phyloP scores from a whole-genome alignment of 2,113 vertebrate genomes.

The Bufo bufo region DNA sequence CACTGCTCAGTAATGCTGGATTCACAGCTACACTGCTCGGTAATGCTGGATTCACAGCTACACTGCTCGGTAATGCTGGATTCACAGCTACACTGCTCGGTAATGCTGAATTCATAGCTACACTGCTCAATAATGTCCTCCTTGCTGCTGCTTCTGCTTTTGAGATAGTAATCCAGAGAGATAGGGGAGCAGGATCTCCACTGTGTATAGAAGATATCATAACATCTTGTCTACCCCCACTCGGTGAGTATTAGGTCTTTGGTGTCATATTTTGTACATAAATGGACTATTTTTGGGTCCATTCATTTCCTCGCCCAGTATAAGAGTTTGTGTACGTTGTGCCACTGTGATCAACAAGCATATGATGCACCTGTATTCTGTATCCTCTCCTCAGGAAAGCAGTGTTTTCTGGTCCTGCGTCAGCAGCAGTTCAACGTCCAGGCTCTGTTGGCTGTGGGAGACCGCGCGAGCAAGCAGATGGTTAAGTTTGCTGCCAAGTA shows the following conservation, averaged over 20 bases:
- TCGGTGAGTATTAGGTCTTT: background rate
- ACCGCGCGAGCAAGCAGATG: slow-evolving; percentile 99
- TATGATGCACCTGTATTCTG: slow-evolving; percentile 65
- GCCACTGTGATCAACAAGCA: slow-evolving; percentile 54
- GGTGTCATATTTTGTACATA: background rate
- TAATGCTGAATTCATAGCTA: too few species aligned
- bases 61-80: too few species aligned
- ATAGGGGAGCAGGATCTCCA: too few species aligned
- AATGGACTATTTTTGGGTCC: slow-evolving; percentile 61
- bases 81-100: too few species aligned
- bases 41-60: too few species aligned
- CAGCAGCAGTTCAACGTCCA: slow-evolving; percentile 98
- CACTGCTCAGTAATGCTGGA: too few species aligned
- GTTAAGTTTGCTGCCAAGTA: slow-evolving; percentile 99
- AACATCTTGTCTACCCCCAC: too few species aligned
- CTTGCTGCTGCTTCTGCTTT: too few species aligned
- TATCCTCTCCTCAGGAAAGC: slow-evolving; percentile 85
- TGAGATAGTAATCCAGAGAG: too few species aligned
- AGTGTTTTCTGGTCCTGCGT: slow-evolving; percentile 96
- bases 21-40: too few species aligned
- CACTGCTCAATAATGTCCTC: too few species aligned
- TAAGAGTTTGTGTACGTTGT: background rate
- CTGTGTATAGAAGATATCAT: too few species aligned
- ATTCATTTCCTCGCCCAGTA: slow-evolving; percentile 48
- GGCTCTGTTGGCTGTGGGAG: slow-evolving; percentile 95